Percentiles rank a stretch among this genome's conserved stretches.
phyloP scores from a whole-genome alignment of 2,888 invertebrate species.

The Sinopyrophorus schimmeli region DNA sequence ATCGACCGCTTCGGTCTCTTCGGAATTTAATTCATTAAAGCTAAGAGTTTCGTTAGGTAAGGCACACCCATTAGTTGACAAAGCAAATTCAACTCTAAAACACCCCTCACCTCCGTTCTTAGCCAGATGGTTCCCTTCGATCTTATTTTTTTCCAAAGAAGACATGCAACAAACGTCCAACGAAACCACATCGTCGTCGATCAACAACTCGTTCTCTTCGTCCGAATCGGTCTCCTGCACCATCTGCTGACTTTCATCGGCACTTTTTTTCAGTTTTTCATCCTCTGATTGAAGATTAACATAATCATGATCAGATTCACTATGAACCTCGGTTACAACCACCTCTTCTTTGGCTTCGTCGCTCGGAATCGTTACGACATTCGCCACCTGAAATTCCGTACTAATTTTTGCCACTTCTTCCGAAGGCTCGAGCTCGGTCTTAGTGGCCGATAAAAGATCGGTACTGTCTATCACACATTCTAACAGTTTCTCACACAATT shows the following conservation, averaged over 20 bases:
- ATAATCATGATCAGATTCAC: constrained; percentile 41
- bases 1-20: constrained; percentile 4
- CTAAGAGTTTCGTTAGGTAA: constrained; percentile 15
- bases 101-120: constrained; percentile 54
- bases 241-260: not conserved
- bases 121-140: constrained; percentile 4
- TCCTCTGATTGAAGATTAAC: constrained; percentile 49
- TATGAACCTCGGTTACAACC: constrained; percentile 37
- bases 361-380: constrained; percentile 46
- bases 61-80: constrained; percentile 37
- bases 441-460: constrained; percentile 41
- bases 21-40: constrained; percentile 8
- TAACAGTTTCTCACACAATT: constrained; percentile 57
- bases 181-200: constrained; percentile 11
- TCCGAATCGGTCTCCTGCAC: not conserved
- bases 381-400: constrained; percentile 46
- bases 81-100: constrained; percentile 45
- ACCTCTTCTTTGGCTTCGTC: constrained; percentile 31
- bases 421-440: constrained; percentile 35
- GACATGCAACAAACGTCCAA: constrained; percentile 31
- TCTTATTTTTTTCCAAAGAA: constrained; percentile 47
- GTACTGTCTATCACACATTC: constrained; percentile 52
- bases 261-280: constrained; percentile 29
- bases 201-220: constrained; percentile 26
- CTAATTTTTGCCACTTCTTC: constrained; percentile 46